These are phyloP conservation scores for Otocyon megalotis DNA, from an alignment of 2,113 vertebrate genomes.

Conservation along the genomic window DNA sequence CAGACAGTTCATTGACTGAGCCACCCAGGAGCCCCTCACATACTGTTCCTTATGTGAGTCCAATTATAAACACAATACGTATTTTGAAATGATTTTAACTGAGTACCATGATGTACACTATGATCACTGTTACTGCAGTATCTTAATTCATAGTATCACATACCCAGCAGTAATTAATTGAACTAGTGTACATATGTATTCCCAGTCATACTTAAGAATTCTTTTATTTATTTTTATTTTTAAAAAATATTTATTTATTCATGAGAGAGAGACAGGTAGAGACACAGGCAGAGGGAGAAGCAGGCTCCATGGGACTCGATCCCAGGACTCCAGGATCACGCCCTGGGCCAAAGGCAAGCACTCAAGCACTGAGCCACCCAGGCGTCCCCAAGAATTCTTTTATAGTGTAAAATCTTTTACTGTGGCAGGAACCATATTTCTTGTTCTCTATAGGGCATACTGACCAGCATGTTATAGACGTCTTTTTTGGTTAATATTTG, in stretches of 20 bases:
- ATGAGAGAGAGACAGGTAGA: too few species aligned
- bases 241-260: too few species aligned
- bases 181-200: not conserved
- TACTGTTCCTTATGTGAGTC: not conserved
- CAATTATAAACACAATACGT: not conserved
- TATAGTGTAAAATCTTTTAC: not conserved
- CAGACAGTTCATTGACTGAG: too few species aligned
- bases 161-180: not conserved
- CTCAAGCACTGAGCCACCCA: too few species aligned
- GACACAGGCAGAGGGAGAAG: too few species aligned
- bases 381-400: not conserved
- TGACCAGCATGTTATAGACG: not conserved
- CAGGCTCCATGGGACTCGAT: too few species aligned
- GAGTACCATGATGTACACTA: not conserved
- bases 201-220: not conserved
- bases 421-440: not conserved
- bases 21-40: not conserved
- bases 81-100: slow-evolving; percentile 9
- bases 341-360: too few species aligned
- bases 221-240: not conserved
- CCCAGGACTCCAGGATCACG: too few species aligned
- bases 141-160: not conserved
- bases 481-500: slow-evolving; percentile 2
- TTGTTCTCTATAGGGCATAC: not conserved
- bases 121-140: not conserved